Percentiles rank a stretch among this genome's conserved stretches.
Conservation (phyloP, 2,113 vertebrate genomes). For the Piaya cayana region DNA sequence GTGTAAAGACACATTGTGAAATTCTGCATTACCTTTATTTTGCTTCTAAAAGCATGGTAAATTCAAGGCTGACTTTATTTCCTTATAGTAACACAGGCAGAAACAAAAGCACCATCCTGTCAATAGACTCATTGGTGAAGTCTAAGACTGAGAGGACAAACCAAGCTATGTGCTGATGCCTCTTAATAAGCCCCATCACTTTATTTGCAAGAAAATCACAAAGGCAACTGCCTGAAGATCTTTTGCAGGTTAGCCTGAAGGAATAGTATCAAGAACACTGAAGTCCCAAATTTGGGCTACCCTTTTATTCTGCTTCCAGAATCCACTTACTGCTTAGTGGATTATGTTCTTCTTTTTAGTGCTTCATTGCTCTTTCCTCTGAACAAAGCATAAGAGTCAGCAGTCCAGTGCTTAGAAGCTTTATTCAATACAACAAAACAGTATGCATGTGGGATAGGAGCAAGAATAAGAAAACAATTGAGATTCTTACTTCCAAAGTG, state of each 20-base stretch:
- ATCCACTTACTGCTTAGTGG: neutral
- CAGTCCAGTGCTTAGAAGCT: neutral
- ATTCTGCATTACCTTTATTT: neutral
- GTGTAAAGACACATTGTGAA: neutral
- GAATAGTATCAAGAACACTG: neutral
- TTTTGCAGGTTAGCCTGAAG: neutral
- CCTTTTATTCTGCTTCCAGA: neutral
- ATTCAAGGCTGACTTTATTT: neutral
- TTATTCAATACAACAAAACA: neutral
- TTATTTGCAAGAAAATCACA: neutral
- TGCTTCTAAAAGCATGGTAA: neutral
- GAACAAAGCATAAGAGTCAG: neutral
- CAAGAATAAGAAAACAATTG: neutral
- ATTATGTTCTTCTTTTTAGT: neutral
- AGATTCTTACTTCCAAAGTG: neutral
- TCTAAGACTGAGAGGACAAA: neutral
- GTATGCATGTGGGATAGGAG: neutral
- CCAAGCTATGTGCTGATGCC: neutral
- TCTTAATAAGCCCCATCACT: neutral
- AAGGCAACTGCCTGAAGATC: neutral
- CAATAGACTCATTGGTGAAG: neutral
- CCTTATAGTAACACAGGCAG: neutral
- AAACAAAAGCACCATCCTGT: neutral
- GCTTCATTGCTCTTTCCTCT: neutral
- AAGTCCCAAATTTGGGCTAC: neutral